Conservation (phyloP, 2,113 vertebrate genomes). For the Conger conger region DNA sequence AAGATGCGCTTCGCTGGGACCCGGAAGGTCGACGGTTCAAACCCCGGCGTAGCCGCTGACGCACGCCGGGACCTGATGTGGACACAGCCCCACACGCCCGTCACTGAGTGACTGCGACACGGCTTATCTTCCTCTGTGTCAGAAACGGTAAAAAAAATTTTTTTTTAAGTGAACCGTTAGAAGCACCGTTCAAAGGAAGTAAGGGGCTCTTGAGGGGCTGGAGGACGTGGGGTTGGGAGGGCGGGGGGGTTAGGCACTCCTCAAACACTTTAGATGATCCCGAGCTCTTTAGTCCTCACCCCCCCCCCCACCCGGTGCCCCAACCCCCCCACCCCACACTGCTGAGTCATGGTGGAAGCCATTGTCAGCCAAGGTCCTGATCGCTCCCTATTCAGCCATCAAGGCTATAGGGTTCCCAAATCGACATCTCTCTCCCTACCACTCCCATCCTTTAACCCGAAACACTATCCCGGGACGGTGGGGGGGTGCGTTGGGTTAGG, state of each 20-base stretch:
- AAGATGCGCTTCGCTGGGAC: no score
- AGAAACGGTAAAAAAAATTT: background rate
- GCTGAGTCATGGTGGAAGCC: background rate
- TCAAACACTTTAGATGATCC: background rate
- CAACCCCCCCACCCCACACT: background rate
- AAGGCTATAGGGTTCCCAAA: slow-evolving; percentile 32
- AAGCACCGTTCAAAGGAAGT: background rate
- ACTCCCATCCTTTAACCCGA: slow-evolving; percentile 52
- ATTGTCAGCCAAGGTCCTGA: slow-evolving; percentile 20
- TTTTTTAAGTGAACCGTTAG: background rate
- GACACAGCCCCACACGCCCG: no score
- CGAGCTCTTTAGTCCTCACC: background rate
- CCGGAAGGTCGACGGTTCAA: no score
- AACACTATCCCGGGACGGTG: slow-evolving; percentile 43
- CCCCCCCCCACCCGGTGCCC: no score
- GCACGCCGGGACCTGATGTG: no score
- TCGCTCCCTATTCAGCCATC: slow-evolving; percentile 42
- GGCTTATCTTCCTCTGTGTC: background rate
- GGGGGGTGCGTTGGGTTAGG: slow-evolving; percentile 51
- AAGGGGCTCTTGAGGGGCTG: no score
- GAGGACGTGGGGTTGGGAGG: background rate
- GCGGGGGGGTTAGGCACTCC: background rate
- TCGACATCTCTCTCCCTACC: slow-evolving; percentile 40
- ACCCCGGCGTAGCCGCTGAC: no score
- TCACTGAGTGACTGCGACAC: no score